A percentile compares a stretch with the other conserved stretches of the same genome.
Evolutionary conservation across 2,888 invertebrate species (phyloP).

Genomic region (Sarcophaga rosellei): DNA sequence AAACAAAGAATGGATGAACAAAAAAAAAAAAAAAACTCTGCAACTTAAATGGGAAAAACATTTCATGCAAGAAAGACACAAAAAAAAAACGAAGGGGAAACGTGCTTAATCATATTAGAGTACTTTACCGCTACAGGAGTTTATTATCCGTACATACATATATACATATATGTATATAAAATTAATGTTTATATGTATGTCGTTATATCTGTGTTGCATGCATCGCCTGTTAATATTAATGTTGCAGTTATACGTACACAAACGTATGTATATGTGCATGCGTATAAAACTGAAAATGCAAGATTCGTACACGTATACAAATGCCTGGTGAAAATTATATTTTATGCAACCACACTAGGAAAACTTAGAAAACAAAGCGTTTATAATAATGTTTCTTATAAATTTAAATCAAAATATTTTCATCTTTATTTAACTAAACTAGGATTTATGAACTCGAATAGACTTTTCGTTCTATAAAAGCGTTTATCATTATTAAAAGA

Average conservation of each 20-base stretch:
- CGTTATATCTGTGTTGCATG: not conserved
- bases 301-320: no score
- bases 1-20: constrained; percentile 36
- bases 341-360: no score
- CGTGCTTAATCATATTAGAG: constrained; percentile 65
- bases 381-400: constrained; percentile 12
- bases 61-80: not conserved
- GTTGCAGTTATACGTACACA: constrained; percentile 29
- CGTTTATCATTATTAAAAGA: not conserved
- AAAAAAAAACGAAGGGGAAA: constrained; percentile 26
- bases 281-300: no score
- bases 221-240: constrained; percentile 38
- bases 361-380: not conserved
- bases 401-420: constrained; percentile 34
- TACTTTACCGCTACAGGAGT: constrained; percentile 24
- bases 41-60: not conserved
- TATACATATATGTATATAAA: constrained; percentile 10
- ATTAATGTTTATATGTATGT: not conserved
- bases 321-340: no score
- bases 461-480: not conserved
- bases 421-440: constrained; percentile 15
- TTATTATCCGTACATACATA: not conserved
- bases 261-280: not conserved
- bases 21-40: not conserved
- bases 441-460: not conserved